A percentile compares a stretch with the other conserved stretches of the same genome.
These are phyloP conservation scores for Dromas ardeola DNA, from an alignment of 2,113 vertebrate species.

Conservation along the genomic window DNA sequence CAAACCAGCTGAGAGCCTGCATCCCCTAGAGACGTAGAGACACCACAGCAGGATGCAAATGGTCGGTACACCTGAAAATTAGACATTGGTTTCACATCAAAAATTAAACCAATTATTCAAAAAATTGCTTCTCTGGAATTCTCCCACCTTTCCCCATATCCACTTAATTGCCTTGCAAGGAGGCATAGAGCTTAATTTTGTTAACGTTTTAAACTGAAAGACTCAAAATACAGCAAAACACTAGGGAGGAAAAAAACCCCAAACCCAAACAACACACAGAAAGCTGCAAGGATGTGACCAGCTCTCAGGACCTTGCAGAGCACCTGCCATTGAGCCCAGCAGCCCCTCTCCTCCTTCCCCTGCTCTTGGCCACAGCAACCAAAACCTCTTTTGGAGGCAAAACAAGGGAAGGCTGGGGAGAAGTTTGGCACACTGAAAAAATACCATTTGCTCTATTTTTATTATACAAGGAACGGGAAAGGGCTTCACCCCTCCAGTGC, in stretches of 20 bases:
- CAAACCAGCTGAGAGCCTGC: neutral
- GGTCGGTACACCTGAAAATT: neutral
- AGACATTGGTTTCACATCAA: neutral
- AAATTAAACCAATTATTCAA: neutral
- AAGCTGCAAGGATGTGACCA: neutral
- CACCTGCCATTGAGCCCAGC: accelerated
- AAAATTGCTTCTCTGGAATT: neutral
- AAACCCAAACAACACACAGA: neutral
- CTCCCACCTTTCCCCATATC: neutral
- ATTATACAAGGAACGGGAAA: neutral
- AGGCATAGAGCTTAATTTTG: neutral
- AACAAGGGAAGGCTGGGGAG: neutral
- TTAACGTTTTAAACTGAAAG: neutral
- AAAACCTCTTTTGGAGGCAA: neutral
- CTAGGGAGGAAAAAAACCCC: neutral
- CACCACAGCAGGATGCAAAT: neutral
- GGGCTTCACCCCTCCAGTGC: neutral
- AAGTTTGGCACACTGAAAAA: neutral
- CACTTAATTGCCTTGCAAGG: neutral
- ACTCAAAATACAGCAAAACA: neutral
- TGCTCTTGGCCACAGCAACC: neutral
- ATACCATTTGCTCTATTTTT: neutral
- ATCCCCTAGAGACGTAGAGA: neutral
- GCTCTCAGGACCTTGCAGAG: neutral
- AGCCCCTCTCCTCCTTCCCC: neutral